Base-by-base conservation (phyloP, 2,888 invertebrate genomes). In the Drosophila suboccidentalis region DNA sequence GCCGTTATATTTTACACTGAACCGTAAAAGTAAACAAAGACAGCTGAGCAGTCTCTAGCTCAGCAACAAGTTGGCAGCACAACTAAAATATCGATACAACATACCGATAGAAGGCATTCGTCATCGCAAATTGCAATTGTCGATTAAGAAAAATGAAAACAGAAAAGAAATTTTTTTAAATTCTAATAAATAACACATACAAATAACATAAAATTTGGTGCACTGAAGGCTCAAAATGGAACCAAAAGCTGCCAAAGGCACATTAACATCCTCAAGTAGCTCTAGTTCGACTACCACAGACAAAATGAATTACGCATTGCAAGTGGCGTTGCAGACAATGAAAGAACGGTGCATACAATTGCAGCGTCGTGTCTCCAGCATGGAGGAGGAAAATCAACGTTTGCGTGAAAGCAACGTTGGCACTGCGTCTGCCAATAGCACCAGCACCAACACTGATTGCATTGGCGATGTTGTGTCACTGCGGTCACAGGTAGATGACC, bases 291-390 rank as follows among this genome's bases (percentile, higher is more conserved):
- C 46, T 2, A 47, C 72, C 26, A 78, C 61, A 9, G 83, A 71
- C 19, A 84, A 88, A 64, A 76, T 76, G 69, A 87, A 84, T 43
- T 84, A 78, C 71, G 84, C 84, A 49, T 59, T 96, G 66, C 95
- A 96, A 92, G 94, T 97, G 65, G 97, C 97, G 3, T 93, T 97
- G 68, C 95, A 96, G 91, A 97, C 96, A 11, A 95, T 97, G 94
- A 95, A 96, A 91, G 97, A 97, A 92, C 94, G 97, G 55, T 97
- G 97, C 92, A 94, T 95, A 89, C 94, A 95, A 63, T 93, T 97
- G 47, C 97, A 97, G 91, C 94, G 95, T 73, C 94, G 96, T 83
- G 94, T 97, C 53, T 94, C 94, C 15, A 91, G 93, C 1, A 94
- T 97, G 29, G 97, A 97, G 93, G 95, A 95, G 75, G 97, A 97